Evolutionary conservation across 2,113 vertebrate genomes (phyloP).

Genomic region (Podarcis cretensis): DNA sequence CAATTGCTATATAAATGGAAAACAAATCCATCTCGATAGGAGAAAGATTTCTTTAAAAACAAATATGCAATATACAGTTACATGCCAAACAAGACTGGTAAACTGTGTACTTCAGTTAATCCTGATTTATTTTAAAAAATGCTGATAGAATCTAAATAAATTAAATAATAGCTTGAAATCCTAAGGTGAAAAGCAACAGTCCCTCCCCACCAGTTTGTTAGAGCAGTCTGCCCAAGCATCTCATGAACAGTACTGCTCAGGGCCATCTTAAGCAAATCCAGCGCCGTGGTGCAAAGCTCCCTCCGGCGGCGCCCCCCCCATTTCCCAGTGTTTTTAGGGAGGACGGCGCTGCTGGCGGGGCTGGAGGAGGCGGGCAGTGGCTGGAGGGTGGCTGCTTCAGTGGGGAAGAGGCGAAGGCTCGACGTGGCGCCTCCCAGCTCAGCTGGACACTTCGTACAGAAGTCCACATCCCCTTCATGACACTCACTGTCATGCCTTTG

Average conservation of each 20-base stretch:
- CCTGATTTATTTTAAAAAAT: background rate
- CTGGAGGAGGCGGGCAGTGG: no score
- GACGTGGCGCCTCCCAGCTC: no score
- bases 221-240: background rate
- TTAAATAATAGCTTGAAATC: background rate
- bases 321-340: no score
- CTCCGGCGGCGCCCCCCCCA: no score
- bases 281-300: no score
- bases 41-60: background rate
- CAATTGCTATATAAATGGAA: background rate
- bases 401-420: no score
- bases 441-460: no score
- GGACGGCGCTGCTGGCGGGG: no score
- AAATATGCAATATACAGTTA: background rate
- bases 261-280: no score
- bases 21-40: slow-evolving; percentile 24
- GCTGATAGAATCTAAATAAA: background rate
- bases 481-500: no score
- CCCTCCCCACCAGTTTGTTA: background rate
- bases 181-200: background rate
- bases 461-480: no score
- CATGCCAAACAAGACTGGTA: background rate
- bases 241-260: background rate
- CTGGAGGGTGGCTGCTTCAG: no score
- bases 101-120: background rate